Conservation (phyloP, 2,113 vertebrate genomes). For the Sinocyclocheilus anophthalmus region DNA sequence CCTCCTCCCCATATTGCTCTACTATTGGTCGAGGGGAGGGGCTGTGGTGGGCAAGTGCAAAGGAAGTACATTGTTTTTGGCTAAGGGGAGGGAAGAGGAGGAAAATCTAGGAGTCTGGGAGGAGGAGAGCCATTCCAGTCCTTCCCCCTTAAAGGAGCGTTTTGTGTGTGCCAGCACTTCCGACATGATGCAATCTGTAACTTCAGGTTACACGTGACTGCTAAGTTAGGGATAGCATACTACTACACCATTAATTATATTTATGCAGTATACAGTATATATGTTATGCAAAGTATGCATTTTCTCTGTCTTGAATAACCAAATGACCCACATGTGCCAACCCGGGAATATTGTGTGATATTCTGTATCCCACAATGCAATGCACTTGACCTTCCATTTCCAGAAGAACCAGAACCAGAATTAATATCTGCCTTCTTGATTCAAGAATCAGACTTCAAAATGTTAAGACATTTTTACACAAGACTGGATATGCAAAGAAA, state of each 20-base stretch:
- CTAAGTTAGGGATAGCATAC: background rate
- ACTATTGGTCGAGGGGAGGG: background rate
- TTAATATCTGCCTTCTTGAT: background rate
- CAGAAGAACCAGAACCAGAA: background rate
- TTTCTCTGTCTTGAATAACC: background rate
- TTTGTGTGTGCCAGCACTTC: background rate
- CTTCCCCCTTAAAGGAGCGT: background rate
- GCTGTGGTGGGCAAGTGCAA: background rate
- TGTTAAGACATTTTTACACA: background rate
- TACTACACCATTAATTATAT: background rate
- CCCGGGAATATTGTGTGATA: background rate
- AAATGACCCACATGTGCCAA: background rate
- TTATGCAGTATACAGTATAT: background rate
- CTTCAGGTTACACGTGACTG: background rate
- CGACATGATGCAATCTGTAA: background rate
- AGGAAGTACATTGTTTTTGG: background rate
- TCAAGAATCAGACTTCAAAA: background rate
- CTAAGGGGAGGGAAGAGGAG: background rate
- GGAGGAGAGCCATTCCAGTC: background rate
- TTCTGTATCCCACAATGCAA: background rate
- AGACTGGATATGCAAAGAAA: background rate
- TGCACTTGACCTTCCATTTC: background rate
- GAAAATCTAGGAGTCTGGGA: background rate
- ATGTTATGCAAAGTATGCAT: background rate
- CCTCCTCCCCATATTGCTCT: background rate